Percentiles rank a stretch among this genome's conserved stretches.
Conservation (phyloP, 2,797 vertebrate genomes). For the Margarornis squamiger region DNA sequence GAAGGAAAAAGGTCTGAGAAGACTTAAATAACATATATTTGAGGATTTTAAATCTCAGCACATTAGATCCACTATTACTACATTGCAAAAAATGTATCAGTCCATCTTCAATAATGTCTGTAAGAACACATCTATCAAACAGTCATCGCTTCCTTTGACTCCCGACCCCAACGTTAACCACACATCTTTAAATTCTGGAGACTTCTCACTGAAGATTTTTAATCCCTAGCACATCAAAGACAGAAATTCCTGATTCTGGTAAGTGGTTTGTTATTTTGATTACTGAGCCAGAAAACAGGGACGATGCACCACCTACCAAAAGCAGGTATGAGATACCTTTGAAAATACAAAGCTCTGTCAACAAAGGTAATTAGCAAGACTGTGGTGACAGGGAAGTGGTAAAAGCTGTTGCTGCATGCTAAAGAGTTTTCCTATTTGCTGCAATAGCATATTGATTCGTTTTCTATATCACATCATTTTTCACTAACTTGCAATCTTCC, state of each 20-base stretch:
- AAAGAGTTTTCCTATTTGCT: not conserved
- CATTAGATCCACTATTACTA: not conserved
- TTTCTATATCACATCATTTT: not conserved
- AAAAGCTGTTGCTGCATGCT: not conserved
- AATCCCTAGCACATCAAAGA: not conserved
- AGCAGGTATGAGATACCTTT: not conserved
- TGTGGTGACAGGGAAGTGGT: not conserved
- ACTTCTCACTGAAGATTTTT: not conserved
- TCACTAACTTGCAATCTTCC: not conserved
- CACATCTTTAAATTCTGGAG: not conserved
- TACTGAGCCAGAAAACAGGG: not conserved
- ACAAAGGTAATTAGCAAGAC: not conserved
- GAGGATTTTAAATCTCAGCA: not conserved
- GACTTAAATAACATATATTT: not conserved
- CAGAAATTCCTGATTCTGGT: not conserved
- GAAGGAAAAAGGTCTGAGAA: not conserved
- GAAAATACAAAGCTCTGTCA: not conserved
- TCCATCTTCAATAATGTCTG: not conserved
- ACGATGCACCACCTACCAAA: not conserved
- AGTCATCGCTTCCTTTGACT: rapidly evolving
- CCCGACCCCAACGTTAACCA: rapidly evolving
- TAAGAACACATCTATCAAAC: not conserved
- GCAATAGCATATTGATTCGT: not conserved
- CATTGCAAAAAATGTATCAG: not conserved
- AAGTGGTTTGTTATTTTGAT: not conserved